Evolutionary conservation across 2,113 vertebrate species (phyloP).

Genomic region (Falcunculus frontatus): DNA sequence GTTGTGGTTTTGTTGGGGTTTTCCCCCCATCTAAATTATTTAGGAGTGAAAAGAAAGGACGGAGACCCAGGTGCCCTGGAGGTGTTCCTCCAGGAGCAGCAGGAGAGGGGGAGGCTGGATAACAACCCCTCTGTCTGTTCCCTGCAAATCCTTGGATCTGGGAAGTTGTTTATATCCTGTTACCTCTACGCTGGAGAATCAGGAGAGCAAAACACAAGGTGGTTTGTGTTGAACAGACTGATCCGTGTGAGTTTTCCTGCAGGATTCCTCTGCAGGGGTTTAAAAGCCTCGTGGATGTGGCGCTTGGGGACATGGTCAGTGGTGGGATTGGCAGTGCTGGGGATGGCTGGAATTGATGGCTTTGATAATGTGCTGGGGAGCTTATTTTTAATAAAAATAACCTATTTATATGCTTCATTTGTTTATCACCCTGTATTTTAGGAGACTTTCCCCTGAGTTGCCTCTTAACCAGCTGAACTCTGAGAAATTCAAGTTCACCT

Average conservation of each 20-base stretch:
- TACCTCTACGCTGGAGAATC: accelerated
- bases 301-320: not conserved
- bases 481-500: not conserved
- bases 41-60: not conserved
- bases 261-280: not conserved
- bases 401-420: not conserved
- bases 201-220: accelerated
- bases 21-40: not conserved
- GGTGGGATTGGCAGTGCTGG: not conserved
- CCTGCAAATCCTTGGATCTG: not conserved
- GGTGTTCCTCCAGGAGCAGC: not conserved
- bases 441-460: not conserved
- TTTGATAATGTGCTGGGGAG: not conserved
- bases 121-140: accelerated
- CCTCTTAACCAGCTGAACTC: not conserved
- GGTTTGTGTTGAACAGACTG: accelerated
- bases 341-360: not conserved
- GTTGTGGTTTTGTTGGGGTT: not conserved
- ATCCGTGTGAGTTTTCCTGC: accelerated
- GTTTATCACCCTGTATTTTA: not conserved
- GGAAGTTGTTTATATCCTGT: accelerated
- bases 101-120: not conserved
- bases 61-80: not conserved
- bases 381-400: not conserved
- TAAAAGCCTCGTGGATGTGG: accelerated